These are phyloP conservation scores for Scaeva pyrastri DNA, from an alignment of 2,888 invertebrate genomes.

Conservation along the genomic window DNA sequence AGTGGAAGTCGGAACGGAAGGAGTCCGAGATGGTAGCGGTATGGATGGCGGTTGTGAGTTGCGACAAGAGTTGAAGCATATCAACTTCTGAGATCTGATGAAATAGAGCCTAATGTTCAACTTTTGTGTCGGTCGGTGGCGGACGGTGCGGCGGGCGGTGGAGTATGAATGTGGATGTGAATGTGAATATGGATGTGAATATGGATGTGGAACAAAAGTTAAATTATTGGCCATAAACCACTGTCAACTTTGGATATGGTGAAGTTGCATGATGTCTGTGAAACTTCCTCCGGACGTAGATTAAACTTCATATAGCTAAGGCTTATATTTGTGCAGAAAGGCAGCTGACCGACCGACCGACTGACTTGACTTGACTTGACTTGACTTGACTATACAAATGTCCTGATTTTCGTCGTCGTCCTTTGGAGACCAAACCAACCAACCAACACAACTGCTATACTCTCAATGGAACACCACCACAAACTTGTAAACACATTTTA, in stretches of 20 bases:
- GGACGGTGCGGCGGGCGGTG: no score
- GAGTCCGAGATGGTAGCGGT: no score
- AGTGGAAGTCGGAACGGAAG: no score
- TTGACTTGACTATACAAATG: constrained; percentile 14
- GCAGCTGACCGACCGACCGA: constrained; percentile 17
- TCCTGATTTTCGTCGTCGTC: constrained; percentile 25
- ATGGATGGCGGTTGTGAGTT: background rate
- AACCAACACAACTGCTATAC: background rate
- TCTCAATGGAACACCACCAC: constrained; percentile 35
- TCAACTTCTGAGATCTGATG: constrained; percentile 51
- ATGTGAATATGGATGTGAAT: background rate
- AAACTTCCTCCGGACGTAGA: constrained; percentile 57
- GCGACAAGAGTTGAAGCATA: constrained; percentile 33
- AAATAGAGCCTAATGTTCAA: constrained; percentile 52
- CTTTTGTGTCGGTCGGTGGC: background rate
- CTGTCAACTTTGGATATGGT: constrained; percentile 66
- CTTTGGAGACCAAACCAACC: background rate
- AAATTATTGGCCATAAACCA: constrained; percentile 72
- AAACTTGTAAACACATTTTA: constrained; percentile 68
- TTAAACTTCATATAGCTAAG: constrained; percentile 24
- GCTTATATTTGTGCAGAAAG: background rate
- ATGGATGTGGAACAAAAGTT: constrained; percentile 50
- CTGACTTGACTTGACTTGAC: no score
- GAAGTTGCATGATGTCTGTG: constrained; percentile 64
- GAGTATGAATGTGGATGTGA: background rate